Evolutionary conservation across 2,797 vertebrate genomes (phyloP), one percentile per base, ranked within the genome.

Genomic region (Sylvilagus floridanus): DNA sequence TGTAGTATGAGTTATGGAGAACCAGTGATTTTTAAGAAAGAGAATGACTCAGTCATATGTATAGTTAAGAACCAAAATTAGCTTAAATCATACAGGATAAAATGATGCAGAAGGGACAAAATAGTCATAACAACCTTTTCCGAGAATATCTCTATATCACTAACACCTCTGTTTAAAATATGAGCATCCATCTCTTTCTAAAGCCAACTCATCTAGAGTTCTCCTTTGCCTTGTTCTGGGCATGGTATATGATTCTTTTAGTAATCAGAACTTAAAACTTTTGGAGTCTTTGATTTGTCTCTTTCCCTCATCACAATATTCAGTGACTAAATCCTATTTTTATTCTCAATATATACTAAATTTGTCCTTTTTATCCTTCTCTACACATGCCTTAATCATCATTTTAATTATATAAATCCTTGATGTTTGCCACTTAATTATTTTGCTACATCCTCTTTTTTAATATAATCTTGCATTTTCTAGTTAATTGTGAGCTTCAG

Each of bases 401-500:
- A 87, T 77, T 90, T 68, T 84, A 93, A 54, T 71, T 90, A 47
- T 24, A 42, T 76, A 11, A 90, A 8, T 85, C 30, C 22, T 92
- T 92, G 63, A 62, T 13, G 87, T 65, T 87, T 92, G 19, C n/a
- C 24, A 65, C 4, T 62, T 82, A 82, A 32, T 85, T 88, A 62
- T 26, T 95, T 37, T 79, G 24, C 21, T 57, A 4, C 12, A 0
- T 82, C 42, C 16, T 82, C 5, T 60, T 30, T 81, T 73, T 88
- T 78, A 88, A 1, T 91, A 72, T 69, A 78, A 47, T 65, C 87
- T 77, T 78, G 17, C 90, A 50, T 92, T 95, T 91, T 90, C 52
- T 90, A 30, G 19, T 75, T 84, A 88, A 37, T 86, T 88, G 22
- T 79, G 32, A 65, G 0, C 14, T 79, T 35, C 2, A 91, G 11